These are phyloP conservation scores for Elymnias hypermnestra DNA, from an alignment of 1,140 invertebrate genomes.

Conservation along the genomic window DNA sequence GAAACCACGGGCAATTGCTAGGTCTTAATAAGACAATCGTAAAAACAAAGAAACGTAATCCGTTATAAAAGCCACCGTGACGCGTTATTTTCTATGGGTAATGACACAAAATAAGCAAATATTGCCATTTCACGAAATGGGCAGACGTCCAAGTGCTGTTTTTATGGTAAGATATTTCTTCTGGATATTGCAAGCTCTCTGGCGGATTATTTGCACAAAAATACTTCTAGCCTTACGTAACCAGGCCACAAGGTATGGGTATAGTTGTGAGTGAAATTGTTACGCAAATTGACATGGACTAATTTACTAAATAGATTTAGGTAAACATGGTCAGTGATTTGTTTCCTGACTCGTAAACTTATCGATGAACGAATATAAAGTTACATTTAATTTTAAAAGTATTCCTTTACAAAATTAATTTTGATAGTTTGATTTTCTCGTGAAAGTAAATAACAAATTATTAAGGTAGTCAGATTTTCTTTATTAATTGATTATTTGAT, in stretches of 20 bases:
- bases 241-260: constrained; percentile 1
- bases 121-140: constrained; percentile 15
- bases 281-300: constrained; percentile 7
- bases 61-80: neutral
- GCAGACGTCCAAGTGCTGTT: constrained; percentile 15
- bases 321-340: constrained; percentile 1
- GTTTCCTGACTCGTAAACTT: too few species aligned
- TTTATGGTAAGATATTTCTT: constrained; percentile 15
- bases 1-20: too few species aligned
- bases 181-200: constrained; percentile 12
- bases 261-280: constrained; percentile 5
- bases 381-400: too few species aligned
- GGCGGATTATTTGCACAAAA: constrained; percentile 12
- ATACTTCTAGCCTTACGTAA: constrained; percentile 1
- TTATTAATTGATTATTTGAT: too few species aligned
- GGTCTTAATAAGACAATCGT: too few species aligned
- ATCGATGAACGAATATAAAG: too few species aligned
- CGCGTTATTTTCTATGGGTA: constrained; percentile 12
- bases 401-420: too few species aligned
- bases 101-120: constrained; percentile 18
- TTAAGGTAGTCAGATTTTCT: too few species aligned
- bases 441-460: too few species aligned
- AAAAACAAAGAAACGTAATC: neutral
- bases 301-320: constrained; percentile 7
- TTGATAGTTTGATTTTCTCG: too few species aligned